A percentile compares a stretch with the other conserved stretches of the same genome.
phyloP scores from a whole-genome alignment of 2,113 vertebrate species.

The Lepisosteus osseus region DNA sequence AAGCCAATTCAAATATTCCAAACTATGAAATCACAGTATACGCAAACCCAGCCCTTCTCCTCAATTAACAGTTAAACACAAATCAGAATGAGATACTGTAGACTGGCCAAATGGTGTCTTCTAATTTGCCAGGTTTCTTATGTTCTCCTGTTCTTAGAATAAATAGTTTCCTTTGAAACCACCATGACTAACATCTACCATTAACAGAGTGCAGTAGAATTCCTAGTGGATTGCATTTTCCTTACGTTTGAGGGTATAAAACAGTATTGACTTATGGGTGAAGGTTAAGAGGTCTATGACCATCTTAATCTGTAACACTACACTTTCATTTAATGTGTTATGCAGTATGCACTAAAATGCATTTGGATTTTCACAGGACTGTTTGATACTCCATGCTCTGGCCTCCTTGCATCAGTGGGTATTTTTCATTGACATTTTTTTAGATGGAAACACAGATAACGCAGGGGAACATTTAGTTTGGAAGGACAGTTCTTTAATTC shows the following conservation, averaged over 20 bases:
- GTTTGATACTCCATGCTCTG: constrained; percentile 29
- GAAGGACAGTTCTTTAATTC: background rate
- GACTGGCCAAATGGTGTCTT: constrained; percentile 12
- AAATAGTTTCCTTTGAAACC: constrained; percentile 21
- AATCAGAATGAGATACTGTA: too few relatives aligned
- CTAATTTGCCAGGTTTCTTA: background rate
- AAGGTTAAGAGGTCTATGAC: constrained; percentile 28
- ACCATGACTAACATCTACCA: constrained; percentile 15
- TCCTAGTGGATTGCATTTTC: background rate
- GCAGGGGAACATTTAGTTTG: too few relatives aligned
- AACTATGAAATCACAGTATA: constrained; percentile 19
- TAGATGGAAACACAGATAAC: constrained; percentile 15
- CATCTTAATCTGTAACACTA: constrained; percentile 13
- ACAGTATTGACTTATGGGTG: constrained; percentile 27
- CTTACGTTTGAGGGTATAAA: constrained; percentile 18
- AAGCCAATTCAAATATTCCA: background rate
- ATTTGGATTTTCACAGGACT: constrained; percentile 31
- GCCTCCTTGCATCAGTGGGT: constrained; percentile 11
- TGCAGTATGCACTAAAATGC: constrained; percentile 32
- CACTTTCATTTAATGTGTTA: constrained; percentile 2
- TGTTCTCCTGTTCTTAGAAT: constrained; percentile 22
- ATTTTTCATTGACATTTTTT: constrained; percentile 2
- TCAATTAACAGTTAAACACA: background rate
- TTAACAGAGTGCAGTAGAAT: background rate
- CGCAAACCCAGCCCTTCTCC: constrained; percentile 25